Conservation (phyloP, 2,888 invertebrate genomes). For the Thereva nobilitata region DNA sequence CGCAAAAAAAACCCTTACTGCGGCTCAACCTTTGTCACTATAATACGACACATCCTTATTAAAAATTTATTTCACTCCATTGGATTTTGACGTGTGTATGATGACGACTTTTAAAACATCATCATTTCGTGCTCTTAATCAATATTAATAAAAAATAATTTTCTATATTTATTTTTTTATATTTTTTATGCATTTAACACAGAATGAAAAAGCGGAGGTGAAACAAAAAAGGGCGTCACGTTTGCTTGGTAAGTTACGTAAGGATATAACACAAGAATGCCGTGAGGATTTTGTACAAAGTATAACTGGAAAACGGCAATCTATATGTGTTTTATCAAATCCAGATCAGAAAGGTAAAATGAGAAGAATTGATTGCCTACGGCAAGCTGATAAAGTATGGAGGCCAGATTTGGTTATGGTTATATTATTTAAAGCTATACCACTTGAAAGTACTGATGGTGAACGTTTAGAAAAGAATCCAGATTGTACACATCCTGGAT, state of each 20-base stretch:
- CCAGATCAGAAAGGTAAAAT: conserved; percentile 99
- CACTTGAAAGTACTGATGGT: conserved; percentile 98
- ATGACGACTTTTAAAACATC: too few species aligned
- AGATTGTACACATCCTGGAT: conserved; percentile 93
- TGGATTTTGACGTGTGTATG: too few species aligned
- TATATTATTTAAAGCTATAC: conserved; percentile 98
- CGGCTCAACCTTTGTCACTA: too few species aligned
- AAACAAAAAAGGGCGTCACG: conserved; percentile 99
- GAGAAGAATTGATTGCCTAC: conserved; percentile 97
- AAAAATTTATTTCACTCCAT: too few species aligned
- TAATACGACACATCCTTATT: too few species aligned
- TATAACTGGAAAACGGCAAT: conserved; percentile 95
- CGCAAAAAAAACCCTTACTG: too few species aligned
- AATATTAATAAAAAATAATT: background rate
- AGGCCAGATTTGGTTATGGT: conserved; percentile 99
- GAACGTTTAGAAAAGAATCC: conserved; percentile 97
- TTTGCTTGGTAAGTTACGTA: conserved; percentile 92
- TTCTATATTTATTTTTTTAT: conserved; percentile 22
- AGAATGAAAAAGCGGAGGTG: conserved; percentile 99
- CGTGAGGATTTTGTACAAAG: conserved; percentile 98
- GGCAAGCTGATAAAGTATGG: conserved; percentile 99
- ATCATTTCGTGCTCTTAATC: too few species aligned
- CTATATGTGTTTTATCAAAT: conserved; percentile 97
- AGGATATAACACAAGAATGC: conserved; percentile 98
- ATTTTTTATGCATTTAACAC: conserved; percentile 41